phyloP scores from a whole-genome alignment of 30 jellyfish, hydroid and myxozoan genomes.

The Sanderia malayensis region DNA sequence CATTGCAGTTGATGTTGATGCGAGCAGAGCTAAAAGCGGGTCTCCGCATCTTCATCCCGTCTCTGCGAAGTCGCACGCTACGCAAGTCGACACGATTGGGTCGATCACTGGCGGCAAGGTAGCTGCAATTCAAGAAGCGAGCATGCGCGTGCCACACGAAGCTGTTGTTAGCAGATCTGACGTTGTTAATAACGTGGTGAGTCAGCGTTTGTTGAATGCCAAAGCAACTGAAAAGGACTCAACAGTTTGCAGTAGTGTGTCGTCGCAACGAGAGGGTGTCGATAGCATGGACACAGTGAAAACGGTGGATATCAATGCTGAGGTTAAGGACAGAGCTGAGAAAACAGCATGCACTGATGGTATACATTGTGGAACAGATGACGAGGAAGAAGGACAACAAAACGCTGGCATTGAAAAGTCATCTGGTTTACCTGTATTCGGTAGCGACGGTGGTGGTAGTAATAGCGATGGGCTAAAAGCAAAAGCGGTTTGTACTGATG shows the following conservation, averaged over 20 bases:
- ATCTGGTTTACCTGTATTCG: not conserved
- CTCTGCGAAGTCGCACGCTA: no score
- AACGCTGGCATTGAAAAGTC: not conserved
- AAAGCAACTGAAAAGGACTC: not conserved
- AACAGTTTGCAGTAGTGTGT: no score
- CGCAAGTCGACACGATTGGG: no score
- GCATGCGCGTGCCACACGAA: no score
- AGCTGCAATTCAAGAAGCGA: no score
- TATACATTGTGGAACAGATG: slow-evolving; percentile 70
- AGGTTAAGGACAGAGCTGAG: slow-evolving; percentile 1
- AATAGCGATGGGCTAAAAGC: not conserved
- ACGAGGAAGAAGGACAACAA: slow-evolving; percentile 45
- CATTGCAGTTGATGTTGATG: no score
- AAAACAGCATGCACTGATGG: slow-evolving; percentile 8
- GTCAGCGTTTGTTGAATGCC: not conserved
- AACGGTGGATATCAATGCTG: slow-evolving; percentile 21
- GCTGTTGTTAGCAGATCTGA: not conserved
- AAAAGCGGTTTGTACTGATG: slow-evolving; percentile 42
- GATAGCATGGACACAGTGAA: not conserved
- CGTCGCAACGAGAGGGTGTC: not conserved
- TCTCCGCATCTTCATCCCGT: no score
- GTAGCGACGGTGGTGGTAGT: not conserved
- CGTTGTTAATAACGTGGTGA: not conserved
- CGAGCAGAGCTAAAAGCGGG: no score
- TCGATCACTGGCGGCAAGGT: no score